These are phyloP conservation scores for Dichetophora obliterata DNA, from an alignment of 2,888 invertebrate species.

Conservation along the genomic window DNA sequence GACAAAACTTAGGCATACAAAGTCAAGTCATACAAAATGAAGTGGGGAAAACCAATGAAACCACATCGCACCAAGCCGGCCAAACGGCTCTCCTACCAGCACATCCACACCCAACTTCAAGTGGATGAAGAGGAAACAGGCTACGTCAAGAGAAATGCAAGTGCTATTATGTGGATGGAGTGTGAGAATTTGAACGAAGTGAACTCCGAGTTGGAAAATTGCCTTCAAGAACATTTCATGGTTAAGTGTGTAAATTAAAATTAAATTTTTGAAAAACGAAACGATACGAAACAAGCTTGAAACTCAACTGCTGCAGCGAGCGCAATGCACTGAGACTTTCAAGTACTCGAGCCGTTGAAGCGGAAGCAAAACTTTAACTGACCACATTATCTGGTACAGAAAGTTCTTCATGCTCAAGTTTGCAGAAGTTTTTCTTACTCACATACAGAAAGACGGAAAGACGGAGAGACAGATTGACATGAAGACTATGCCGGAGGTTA, in stretches of 20 bases:
- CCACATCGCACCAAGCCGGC: slow-evolving; percentile 58
- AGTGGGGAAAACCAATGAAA: slow-evolving; percentile 49
- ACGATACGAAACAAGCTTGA: slow-evolving; percentile 5
- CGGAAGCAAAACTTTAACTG: slow-evolving; percentile 23
- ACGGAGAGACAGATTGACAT: background rate
- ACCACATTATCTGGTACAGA: slow-evolving; percentile 28
- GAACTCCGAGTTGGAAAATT: slow-evolving; percentile 4
- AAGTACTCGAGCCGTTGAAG: background rate
- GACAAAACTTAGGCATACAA: background rate
- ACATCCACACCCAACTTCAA: background rate
- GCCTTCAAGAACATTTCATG: slow-evolving; percentile 18
- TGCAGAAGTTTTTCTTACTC: background rate
- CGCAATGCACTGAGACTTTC: slow-evolving; percentile 32
- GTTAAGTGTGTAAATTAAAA: slow-evolving; percentile 54
- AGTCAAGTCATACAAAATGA: slow-evolving; percentile 17
- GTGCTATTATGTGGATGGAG: background rate
- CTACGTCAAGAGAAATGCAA: background rate
- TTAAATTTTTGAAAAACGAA: slow-evolving; percentile 55
- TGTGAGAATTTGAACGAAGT: background rate
- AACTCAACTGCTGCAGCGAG: background rate
- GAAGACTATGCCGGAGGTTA: background rate
- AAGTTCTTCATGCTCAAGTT: slow-evolving; percentile 17
- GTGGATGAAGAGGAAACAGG: too few relatives aligned
- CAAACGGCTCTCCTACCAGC: too few relatives aligned
- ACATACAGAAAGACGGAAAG: background rate